Percentiles rank a stretch among this genome's conserved stretches.
phyloP scores from a whole-genome alignment of 1,140 invertebrate genomes.

The Globodera ellingtonae region DNA sequence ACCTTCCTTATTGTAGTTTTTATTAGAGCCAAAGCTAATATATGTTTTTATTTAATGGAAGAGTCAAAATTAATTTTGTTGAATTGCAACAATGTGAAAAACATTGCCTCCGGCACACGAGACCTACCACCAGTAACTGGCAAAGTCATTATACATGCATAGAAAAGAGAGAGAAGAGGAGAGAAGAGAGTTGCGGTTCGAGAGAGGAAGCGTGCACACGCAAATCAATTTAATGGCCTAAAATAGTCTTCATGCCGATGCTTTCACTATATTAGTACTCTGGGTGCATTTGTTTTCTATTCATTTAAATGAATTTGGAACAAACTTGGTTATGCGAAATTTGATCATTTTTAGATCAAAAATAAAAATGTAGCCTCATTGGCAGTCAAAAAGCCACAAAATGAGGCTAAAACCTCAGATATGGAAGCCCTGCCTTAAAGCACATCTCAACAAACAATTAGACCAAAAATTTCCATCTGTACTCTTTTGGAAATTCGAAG shows the following conservation, averaged over 20 bases:
- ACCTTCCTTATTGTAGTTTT: neutral
- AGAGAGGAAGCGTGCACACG: neutral
- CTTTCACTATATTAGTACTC: neutral
- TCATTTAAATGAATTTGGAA: neutral
- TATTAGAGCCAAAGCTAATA: neutral
- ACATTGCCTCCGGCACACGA: neutral
- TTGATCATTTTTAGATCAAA: neutral
- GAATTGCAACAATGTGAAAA: neutral
- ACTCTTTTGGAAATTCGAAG: neutral
- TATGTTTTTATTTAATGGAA: neutral
- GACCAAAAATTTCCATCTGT: too few relatives aligned
- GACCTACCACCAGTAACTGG: neutral
- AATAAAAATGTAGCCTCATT: neutral
- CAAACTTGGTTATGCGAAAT: neutral
- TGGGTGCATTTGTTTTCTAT: neutral
- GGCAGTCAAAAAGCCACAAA: too few relatives aligned
- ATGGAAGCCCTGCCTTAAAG: too few relatives aligned
- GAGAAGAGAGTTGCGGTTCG: too few relatives aligned
- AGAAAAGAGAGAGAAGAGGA: neutral
- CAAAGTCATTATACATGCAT: neutral
- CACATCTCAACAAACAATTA: too few relatives aligned
- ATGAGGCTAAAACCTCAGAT: too few relatives aligned
- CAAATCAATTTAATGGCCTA: neutral
- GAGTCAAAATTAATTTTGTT: neutral
- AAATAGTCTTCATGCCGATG: neutral